phyloP scores from a whole-genome alignment of 1,140 invertebrate genomes.

The Luehdorfia chinensis region DNA sequence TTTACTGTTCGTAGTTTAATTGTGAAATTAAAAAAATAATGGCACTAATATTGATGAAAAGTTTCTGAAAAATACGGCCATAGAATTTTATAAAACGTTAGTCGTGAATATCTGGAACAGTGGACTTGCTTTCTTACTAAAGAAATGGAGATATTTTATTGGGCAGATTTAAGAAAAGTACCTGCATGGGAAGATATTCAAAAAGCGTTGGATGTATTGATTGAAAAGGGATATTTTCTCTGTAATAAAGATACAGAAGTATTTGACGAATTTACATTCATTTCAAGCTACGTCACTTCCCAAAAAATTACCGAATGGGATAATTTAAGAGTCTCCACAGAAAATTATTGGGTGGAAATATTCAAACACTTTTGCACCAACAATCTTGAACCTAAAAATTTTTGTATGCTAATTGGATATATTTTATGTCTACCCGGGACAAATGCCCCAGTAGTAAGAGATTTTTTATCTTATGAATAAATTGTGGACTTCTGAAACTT shows the following conservation, averaged over 20 bases:
- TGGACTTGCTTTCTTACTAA: conserved; percentile 27
- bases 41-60: too few relatives aligned
- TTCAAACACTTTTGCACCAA: conserved; percentile 36
- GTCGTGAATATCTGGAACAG: too few relatives aligned
- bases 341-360: conserved; percentile 41
- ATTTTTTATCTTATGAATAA: conserved; percentile 30
- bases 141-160: conserved; percentile 44
- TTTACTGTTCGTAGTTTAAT: conserved; percentile 32
- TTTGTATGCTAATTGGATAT: conserved; percentile 33
- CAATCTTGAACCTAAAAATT: conserved; percentile 36
- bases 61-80: too few relatives aligned
- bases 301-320: too few relatives aligned
- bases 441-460: conserved; percentile 30
- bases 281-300: too few relatives aligned
- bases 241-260: too few relatives aligned
- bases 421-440: conserved; percentile 30
- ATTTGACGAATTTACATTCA: too few relatives aligned
- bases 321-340: conserved; percentile 24
- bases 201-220: too few relatives aligned
- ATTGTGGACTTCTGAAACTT: conserved; percentile 26
- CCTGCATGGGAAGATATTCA: neutral
- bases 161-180: conserved; percentile 28
- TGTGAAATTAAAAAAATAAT: conserved; percentile 31
- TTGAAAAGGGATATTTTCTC: too few relatives aligned
- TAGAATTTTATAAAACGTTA: too few relatives aligned